Conservation (phyloP, 2,888 invertebrate species). For the Dorcus hopei region DNA sequence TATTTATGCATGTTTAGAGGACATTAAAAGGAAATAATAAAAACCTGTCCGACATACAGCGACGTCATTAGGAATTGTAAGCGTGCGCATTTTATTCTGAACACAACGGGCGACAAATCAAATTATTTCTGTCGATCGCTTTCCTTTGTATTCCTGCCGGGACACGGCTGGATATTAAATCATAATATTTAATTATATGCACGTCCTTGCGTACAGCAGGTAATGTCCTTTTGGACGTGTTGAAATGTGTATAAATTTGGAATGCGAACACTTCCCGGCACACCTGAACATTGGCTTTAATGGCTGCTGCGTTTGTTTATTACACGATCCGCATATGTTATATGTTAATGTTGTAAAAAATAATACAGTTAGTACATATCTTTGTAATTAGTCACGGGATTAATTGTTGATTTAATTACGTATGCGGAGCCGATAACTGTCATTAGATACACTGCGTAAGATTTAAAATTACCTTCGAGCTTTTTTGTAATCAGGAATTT, state of each 20-base stretch:
- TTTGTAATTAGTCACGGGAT: not conserved
- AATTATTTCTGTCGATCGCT: too few relatives aligned
- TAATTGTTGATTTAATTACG: too few relatives aligned
- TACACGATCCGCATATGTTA: not conserved
- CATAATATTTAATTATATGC: slow-evolving; percentile 27
- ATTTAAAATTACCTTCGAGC: too few relatives aligned
- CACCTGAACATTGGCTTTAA: slow-evolving; percentile 10
- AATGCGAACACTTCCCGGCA: slow-evolving; percentile 21
- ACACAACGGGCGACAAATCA: too few relatives aligned
- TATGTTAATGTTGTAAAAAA: not conserved
- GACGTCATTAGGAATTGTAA: too few relatives aligned
- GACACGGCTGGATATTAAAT: slow-evolving; percentile 16
- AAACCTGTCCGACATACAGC: too few relatives aligned
- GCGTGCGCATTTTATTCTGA: too few relatives aligned
- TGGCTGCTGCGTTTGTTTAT: not conserved
- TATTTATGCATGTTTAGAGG: too few relatives aligned
- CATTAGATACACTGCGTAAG: too few relatives aligned
- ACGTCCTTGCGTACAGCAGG: slow-evolving; percentile 28
- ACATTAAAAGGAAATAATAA: too few relatives aligned
- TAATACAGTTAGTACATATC: not conserved
- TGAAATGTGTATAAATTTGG: slow-evolving; percentile 19
- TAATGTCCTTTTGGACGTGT: slow-evolving; percentile 30
- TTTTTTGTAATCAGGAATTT: not conserved
- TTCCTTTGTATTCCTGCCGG: slow-evolving; percentile 3
- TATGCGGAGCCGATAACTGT: too few relatives aligned